These are phyloP conservation scores for Geococcyx californianus DNA, from an alignment of 2,113 vertebrate genomes.

Conservation along the genomic window DNA sequence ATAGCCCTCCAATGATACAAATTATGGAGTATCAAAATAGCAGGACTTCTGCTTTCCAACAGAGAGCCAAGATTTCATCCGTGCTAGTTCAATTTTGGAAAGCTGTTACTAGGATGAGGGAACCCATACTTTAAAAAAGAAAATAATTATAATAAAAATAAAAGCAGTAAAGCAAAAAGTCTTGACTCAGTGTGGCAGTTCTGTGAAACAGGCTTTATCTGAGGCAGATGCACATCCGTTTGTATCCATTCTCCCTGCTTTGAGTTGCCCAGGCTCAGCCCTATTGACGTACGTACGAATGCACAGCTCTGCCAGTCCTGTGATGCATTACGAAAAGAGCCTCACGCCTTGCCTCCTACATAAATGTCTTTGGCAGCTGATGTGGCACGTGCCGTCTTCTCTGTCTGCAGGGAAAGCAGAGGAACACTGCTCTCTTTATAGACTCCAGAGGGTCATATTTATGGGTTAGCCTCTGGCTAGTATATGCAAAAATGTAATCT, in stretches of 20 bases:
- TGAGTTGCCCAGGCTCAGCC: not conserved
- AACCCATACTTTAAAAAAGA: not conserved
- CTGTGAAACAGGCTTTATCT: not conserved
- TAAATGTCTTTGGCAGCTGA: not conserved
- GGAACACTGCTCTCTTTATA: not conserved
- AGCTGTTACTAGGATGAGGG: not conserved
- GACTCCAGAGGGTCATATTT: not conserved
- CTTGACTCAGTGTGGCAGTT: not conserved
- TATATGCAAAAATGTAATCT: not conserved
- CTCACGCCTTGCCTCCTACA: not conserved
- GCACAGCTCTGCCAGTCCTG: not conserved
- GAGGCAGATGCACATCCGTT: not conserved
- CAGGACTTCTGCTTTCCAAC: not conserved
- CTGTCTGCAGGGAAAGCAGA: not conserved
- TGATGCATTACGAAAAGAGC: not conserved
- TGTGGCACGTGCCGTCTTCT: not conserved
- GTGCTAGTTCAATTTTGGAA: not conserved
- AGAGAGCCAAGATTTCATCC: not conserved
- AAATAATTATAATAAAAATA: not conserved
- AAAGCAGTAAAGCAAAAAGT: not conserved
- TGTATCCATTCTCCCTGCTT: not conserved
- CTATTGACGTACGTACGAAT: rapidly evolving
- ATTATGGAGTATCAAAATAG: not conserved
- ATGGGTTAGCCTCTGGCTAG: not conserved
- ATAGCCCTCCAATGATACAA: not conserved